A percentile compares a stretch with the other conserved stretches of the same genome.
phyloP scores from a whole-genome alignment of 2,888 invertebrate genomes.

The Monoplex corrugatus region DNA sequence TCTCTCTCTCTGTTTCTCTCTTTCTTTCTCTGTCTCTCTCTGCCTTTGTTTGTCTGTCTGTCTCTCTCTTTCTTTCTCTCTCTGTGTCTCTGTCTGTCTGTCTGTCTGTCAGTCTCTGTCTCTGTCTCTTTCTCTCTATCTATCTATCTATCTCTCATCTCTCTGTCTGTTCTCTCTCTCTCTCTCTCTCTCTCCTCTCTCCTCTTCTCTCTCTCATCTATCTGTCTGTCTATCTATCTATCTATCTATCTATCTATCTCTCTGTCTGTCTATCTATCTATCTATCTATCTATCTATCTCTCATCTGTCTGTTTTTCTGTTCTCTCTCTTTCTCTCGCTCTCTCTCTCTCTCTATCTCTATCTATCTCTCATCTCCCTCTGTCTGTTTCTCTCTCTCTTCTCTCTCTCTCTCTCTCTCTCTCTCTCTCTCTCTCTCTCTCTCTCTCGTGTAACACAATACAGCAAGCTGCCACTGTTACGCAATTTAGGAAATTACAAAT shows the following conservation, averaged over 20 bases:
- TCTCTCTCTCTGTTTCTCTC: no score
- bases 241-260: not conserved
- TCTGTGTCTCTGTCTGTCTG: conserved; percentile 9
- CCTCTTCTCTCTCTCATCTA: no score
- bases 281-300: no score
- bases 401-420: not conserved
- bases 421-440: not conserved
- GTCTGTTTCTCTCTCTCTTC: not conserved
- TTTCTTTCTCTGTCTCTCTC: conserved; percentile 1
- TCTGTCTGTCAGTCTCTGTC: conserved; percentile 9
- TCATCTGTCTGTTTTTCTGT: no score
- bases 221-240: no score
- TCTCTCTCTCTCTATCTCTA: not conserved
- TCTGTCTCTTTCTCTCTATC: not conserved
- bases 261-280: not conserved
- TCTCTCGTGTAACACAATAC: not conserved
- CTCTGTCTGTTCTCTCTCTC: not conserved
- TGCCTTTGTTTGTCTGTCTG: no score
- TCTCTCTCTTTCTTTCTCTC: conserved; percentile 32
- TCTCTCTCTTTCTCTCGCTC: not conserved
- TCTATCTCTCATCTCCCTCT: not conserved
- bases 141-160: not conserved
- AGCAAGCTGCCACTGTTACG: no score
- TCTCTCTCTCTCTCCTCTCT: no score
- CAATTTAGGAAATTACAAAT: no score